Evolutionary conservation across 2,113 vertebrate species (phyloP).

Genomic region (Elephas maximus): DNA sequence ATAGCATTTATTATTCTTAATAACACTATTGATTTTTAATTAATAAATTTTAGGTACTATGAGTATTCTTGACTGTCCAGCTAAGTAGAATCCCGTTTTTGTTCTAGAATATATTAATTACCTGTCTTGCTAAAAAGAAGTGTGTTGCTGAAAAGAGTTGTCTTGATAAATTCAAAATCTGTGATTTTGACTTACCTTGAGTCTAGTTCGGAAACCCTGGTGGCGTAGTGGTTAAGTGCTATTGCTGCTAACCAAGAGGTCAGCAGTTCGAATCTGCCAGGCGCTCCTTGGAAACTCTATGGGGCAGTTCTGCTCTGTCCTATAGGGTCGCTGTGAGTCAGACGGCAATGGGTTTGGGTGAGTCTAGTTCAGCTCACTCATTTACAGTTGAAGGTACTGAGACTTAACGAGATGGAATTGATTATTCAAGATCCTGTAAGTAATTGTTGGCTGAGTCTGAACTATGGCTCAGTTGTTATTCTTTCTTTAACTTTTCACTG

Average conservation of each 20-base stretch:
- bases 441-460: background rate
- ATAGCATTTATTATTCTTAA: slow-evolving; percentile 40
- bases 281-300: too few species aligned
- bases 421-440: background rate
- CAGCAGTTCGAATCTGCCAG: too few species aligned
- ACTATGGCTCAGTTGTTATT: background rate
- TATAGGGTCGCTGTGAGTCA: too few species aligned
- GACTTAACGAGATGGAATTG: background rate
- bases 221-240: too few species aligned
- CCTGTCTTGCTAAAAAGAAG: background rate
- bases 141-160: background rate
- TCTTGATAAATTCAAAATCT: slow-evolving; percentile 8
- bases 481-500: background rate
- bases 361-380: background rate
- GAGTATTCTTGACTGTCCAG: background rate
- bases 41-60: background rate
- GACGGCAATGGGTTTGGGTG: too few species aligned
- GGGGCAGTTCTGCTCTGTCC: too few species aligned
- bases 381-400: background rate
- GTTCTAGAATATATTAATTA: background rate
- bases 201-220: background rate
- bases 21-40: slow-evolving; percentile 29
- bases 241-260: too few species aligned
- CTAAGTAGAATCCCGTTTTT: background rate
- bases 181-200: background rate